Conservation (phyloP, 2,113 vertebrate genomes). For the Antechinus flavipes region DNA sequence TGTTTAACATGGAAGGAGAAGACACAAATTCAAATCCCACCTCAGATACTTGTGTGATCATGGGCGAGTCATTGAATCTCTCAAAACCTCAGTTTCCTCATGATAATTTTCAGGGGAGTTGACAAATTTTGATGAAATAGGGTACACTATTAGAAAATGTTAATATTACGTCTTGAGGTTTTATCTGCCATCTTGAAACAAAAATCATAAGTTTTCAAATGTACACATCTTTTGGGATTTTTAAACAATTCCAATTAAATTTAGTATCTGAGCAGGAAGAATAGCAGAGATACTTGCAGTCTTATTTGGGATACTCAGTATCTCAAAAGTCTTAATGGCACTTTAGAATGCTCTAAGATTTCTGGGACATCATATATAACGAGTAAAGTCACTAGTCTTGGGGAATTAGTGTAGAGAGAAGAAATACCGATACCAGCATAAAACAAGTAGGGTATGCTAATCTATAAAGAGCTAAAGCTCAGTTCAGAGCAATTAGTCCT, state of each 20-base stretch:
- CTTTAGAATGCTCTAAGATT: not conserved
- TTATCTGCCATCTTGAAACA: not conserved
- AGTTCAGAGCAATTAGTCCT: not conserved
- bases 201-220: slow-evolving; percentile 10
- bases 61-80: not conserved
- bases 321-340: not conserved
- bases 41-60: not conserved
- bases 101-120: not conserved
- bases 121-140: not conserved
- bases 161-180: not conserved
- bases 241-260: not conserved
- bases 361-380: not conserved
- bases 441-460: not conserved
- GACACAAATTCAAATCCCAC: not conserved
- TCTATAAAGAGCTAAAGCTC: not conserved
- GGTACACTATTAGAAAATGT: not conserved
- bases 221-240: not conserved
- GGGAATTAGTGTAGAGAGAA: not conserved
- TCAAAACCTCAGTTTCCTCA: not conserved
- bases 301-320: not conserved
- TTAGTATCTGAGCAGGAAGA: not conserved
- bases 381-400: not conserved
- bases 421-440: not conserved
- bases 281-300: not conserved
- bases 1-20: not conserved